Conservation (phyloP, 2,797 vertebrate species). For the Ibycter americanus region DNA sequence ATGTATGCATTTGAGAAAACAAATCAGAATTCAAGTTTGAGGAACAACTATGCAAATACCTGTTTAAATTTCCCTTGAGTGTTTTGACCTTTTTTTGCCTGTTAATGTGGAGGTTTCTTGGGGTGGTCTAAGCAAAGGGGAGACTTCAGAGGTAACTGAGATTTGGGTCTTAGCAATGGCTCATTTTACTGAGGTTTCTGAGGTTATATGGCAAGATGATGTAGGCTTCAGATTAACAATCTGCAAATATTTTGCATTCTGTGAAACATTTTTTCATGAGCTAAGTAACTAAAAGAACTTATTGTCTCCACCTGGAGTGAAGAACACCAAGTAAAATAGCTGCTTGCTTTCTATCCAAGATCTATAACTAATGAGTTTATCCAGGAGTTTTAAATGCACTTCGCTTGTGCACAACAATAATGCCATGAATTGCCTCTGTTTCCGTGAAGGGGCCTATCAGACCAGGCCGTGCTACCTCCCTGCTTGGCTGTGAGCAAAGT, state of each 20-base stretch:
- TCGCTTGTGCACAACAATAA: fast-evolving
- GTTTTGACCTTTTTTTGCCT: background rate
- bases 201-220: background rate
- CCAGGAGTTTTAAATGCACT: background rate
- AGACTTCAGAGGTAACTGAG: background rate
- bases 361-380: background rate
- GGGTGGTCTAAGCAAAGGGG: background rate
- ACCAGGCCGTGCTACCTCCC: background rate
- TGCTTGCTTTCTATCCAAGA: background rate
- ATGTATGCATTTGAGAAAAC: background rate
- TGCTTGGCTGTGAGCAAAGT: background rate
- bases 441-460: background rate
- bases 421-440: background rate
- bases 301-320: background rate
- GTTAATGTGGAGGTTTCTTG: background rate
- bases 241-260: background rate
- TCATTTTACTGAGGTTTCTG: background rate
- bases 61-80: background rate
- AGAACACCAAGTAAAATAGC: background rate
- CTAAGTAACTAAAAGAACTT: background rate
- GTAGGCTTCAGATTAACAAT: background rate
- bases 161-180: background rate
- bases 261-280: background rate
- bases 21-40: background rate
- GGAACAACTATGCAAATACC: background rate